Percentiles rank a stretch among this genome's conserved stretches.
Conservation (phyloP, 1,140 invertebrate species). For the Orchesella cincta region DNA sequence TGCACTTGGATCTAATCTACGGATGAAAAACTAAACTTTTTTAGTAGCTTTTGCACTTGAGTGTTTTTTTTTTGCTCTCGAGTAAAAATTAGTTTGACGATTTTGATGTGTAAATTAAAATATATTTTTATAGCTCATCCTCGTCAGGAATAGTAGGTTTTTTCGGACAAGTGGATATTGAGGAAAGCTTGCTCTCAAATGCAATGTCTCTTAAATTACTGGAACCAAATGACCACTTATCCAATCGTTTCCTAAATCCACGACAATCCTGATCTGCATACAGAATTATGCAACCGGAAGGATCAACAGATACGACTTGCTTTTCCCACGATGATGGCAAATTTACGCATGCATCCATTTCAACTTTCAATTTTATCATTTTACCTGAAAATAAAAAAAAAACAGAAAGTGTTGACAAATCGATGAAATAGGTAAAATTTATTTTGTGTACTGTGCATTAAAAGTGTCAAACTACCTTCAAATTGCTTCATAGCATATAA, state of each 20-base stretch:
- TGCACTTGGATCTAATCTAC: too few relatives aligned
- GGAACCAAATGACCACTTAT: constrained; percentile 40
- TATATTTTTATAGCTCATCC: constrained; percentile 13
- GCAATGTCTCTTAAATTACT: constrained; percentile 39
- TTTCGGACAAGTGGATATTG: constrained; percentile 28
- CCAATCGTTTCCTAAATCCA: constrained; percentile 33
- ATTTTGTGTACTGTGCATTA: neutral
- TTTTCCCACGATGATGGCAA: constrained; percentile 32
- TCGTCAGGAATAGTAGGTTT: constrained; percentile 6
- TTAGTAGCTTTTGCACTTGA: neutral
- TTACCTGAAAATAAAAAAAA: neutral
- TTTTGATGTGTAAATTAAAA: neutral
- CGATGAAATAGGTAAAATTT: neutral
- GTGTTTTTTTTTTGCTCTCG: neutral
- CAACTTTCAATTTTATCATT: constrained; percentile 13
- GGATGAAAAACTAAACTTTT: too few relatives aligned
- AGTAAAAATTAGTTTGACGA: neutral
- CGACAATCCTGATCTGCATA: constrained; percentile 37
- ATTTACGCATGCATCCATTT: constrained; percentile 26
- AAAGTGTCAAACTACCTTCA: constrained; percentile 18
- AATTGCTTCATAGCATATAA: neutral
- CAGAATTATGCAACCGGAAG: constrained; percentile 21
- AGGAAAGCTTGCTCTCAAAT: constrained; percentile 33
- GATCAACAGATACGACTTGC: constrained; percentile 30
- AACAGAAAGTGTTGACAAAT: neutral